Evolutionary conservation across 1,140 invertebrate species (phyloP), one percentile per base, ranked within the genome.

Genomic region (Meloidogyne floridensis): DNA sequence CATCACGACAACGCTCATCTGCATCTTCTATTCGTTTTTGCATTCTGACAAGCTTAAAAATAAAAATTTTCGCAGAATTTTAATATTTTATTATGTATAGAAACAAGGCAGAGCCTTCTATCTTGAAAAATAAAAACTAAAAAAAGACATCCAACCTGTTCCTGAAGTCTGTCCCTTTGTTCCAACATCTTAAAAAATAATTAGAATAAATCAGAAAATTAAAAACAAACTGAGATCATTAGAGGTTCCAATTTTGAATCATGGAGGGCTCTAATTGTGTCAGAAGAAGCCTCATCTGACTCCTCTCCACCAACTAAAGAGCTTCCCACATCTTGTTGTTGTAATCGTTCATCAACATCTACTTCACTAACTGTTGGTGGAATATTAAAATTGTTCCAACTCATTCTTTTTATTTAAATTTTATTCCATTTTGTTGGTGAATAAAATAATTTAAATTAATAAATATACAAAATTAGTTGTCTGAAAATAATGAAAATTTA

Each of bases 141-240:
- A 47, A 47, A 47, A 6, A 47, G 6, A 47, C 2, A 73, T 73
- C 95, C 93, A 81, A 99, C 91, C 87, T 95, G 97, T 90, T 98
- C 97, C 93, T 97, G 94, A 73, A 99, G 92, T 91, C 98, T 98
- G 91, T 99, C 97, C 87, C 97, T 92, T 91, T 99, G 97, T 91
- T 99, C 97, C 84, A 99, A 92, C 96, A 99, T 99, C 77, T 78
- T 8, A 5, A 78, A 78, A 72, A 76, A 47, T 9, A 56, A 3
- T 47, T 1, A 2, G 15, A 80, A 7, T 20, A 77, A 51, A 72
- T 47, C 4, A 80, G 18, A 20, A 13, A 54, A 43, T 76, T 20
- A 20, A 18, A 72, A 51, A 72, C 65, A 56, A 53, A 79, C 77
- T 72, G 77, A 72, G 20, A 84, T 72, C 83, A 85, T 84, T 11